Base-by-base conservation (phyloP, 2,888 invertebrate species). In the Leptinotarsa peninsularis region DNA sequence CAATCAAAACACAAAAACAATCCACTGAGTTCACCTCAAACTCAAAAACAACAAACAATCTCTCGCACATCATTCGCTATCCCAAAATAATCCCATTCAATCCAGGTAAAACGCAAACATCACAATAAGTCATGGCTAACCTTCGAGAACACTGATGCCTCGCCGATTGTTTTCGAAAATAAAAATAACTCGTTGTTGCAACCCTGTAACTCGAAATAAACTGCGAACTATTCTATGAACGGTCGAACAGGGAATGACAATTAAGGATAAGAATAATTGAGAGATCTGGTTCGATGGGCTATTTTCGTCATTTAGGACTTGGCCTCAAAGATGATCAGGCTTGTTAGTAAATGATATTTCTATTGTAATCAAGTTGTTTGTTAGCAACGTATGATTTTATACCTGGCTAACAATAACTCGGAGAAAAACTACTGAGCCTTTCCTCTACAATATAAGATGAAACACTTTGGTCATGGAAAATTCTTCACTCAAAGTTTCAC, bases 221-320 rank as follows among this genome's bases (percentile, higher is more conserved):
- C 66, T 73, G 74, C 67, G 66, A 76, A 76, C 72, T 74, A 71
- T 75, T 71, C 73, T 58, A 71, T 71, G 66, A 50, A 54, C 75
- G 49, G 71, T 73, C 72, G 74, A 74, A 66, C 66, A 43, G 74
- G 69, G 76, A 81, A 74, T 79, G 76, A 77, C 80, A 79, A 79
- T 80, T 79, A 80, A 79, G 76, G 79, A 79, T 72, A 77, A 79
- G 78, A 79, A 73, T 78, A 78, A 73, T 60, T 67, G 76, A 77
- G 78, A 76, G 73, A 73, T 80, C 78, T 73, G 69, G 72, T 72
- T 56, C 66, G 49, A 66, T 23, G 49, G 49, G 71, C 69, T 75
- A 72, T 75, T 75, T 75, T 63, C 14, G 63, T 21, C n/a, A 21
- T 58, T n/a, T 18, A 58, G 58, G 63, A 63, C 33, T 63, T 63